These are phyloP conservation scores for Hemitrygon akajei DNA, from an alignment of 2,797 vertebrate genomes.

Conservation along the genomic window DNA sequence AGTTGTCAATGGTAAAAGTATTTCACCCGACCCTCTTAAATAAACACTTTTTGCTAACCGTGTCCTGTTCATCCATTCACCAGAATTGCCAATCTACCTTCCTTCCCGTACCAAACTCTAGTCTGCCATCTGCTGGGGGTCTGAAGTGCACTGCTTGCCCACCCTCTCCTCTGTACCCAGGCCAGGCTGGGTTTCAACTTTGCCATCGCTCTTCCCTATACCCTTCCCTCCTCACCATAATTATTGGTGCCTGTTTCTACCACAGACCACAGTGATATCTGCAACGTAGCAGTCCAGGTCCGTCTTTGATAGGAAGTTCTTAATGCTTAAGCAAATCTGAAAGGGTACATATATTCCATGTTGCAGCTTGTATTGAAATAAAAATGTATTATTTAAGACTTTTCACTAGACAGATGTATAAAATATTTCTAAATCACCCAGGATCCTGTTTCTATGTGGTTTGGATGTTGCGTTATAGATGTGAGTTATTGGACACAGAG, in stretches of 20 bases:
- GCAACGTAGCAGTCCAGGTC: background rate
- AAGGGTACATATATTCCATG: background rate
- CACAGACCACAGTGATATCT: background rate
- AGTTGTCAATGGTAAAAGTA: background rate
- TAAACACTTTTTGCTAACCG: background rate
- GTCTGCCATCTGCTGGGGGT: background rate
- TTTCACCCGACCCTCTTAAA: background rate
- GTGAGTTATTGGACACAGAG: background rate
- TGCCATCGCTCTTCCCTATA: too few species aligned
- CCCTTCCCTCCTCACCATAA: too few species aligned
- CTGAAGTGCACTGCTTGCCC: background rate
- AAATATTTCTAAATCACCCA: background rate
- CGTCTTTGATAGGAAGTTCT: background rate
- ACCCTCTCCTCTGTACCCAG: too few species aligned
- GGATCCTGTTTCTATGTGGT: background rate
- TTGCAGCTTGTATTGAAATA: background rate
- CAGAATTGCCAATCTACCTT: background rate
- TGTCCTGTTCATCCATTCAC: background rate
- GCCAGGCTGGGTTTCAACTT: too few species aligned
- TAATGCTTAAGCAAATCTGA: background rate
- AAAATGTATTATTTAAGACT: background rate
- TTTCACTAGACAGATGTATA: background rate
- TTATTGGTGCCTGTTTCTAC: background rate
- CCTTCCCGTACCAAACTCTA: background rate
- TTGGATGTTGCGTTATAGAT: background rate